phyloP scores from a whole-genome alignment of 92 coral and sea anemone genomes.

The Zoanthus gigantus region DNA sequence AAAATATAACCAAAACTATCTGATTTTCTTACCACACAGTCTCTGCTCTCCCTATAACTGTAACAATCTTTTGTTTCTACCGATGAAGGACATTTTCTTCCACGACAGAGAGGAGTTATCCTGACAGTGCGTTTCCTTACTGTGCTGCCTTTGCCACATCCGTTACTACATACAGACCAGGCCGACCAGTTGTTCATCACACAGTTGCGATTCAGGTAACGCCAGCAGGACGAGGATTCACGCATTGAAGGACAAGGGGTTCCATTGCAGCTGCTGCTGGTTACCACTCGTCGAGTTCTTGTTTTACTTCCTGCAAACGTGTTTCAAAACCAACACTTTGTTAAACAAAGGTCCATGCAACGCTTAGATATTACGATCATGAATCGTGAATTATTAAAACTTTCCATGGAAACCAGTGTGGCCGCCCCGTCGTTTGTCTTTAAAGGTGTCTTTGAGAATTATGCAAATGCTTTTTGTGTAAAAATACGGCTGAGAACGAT shows the following conservation, averaged over 20 bases:
- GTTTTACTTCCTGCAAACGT: conserved; percentile 64
- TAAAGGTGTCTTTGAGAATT: no score
- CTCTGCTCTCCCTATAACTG: conserved; percentile 77
- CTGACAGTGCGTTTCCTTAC: conserved; percentile 74
- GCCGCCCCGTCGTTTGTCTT: no score
- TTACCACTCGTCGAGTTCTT: conserved; percentile 69
- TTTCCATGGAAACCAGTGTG: no score
- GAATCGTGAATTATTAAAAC: no score
- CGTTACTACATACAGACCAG: conserved; percentile 91
- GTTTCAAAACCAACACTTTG: not conserved
- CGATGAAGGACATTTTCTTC: conserved; percentile 79
- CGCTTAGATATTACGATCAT: no score
- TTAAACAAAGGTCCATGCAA: no score
- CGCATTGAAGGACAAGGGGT: conserved; percentile 71
- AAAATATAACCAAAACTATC: not conserved
- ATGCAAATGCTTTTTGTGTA: no score
- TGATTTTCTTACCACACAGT: conserved; percentile 73
- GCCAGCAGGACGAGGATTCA: conserved; percentile 66
- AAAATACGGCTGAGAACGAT: no score
- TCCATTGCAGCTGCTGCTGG: conserved; percentile 77
- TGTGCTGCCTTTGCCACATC: conserved; percentile 89
- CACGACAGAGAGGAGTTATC: conserved; percentile 78
- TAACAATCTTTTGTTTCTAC: conserved; percentile 74
- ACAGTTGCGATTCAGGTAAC: conserved; percentile 82
- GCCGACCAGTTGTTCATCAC: conserved; percentile 87